A percentile compares a stretch with the other conserved stretches of the same genome.
phyloP scores from a whole-genome alignment of 2,888 invertebrate genomes.

The Drosophila subsilvestris region DNA sequence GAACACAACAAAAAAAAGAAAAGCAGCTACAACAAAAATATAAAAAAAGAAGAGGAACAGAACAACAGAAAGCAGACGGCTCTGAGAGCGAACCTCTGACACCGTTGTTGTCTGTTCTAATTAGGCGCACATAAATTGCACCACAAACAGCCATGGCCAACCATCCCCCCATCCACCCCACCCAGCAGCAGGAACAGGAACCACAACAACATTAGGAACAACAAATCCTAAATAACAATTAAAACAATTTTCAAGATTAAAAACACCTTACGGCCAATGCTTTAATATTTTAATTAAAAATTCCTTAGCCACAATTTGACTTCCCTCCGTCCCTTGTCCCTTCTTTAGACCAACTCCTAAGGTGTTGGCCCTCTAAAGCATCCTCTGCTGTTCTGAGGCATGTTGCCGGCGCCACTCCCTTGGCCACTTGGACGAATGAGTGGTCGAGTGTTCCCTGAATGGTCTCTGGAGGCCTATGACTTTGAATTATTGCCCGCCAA shows the following conservation, averaged over 20 bases:
- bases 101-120: slow-evolving; percentile 69
- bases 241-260: slow-evolving; percentile 80
- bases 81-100: slow-evolving; percentile 40
- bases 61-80: background rate
- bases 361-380: background rate
- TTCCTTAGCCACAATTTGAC: slow-evolving; percentile 61
- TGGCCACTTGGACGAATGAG: slow-evolving; percentile 40
- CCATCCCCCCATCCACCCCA: too few species aligned
- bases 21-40: background rate
- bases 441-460: slow-evolving; percentile 65
- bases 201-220: slow-evolving; percentile 17
- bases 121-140: slow-evolving; percentile 74
- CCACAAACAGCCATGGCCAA: slow-evolving; percentile 40
- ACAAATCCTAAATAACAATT: slow-evolving; percentile 79
- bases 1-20: background rate
- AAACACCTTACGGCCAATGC: slow-evolving; percentile 75
- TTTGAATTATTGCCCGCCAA: slow-evolving; percentile 78
- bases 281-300: slow-evolving; percentile 80
- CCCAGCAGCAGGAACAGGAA: slow-evolving; percentile 22
- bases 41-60: background rate
- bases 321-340: background rate
- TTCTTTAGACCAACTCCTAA: background rate
- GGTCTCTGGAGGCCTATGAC: slow-evolving; percentile 79
- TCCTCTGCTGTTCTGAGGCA: slow-evolving; percentile 1
- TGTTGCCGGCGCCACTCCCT: slow-evolving; percentile 20